phyloP scores from a whole-genome alignment of 2,113 vertebrate species.

The Malurus alboscapulatus region DNA sequence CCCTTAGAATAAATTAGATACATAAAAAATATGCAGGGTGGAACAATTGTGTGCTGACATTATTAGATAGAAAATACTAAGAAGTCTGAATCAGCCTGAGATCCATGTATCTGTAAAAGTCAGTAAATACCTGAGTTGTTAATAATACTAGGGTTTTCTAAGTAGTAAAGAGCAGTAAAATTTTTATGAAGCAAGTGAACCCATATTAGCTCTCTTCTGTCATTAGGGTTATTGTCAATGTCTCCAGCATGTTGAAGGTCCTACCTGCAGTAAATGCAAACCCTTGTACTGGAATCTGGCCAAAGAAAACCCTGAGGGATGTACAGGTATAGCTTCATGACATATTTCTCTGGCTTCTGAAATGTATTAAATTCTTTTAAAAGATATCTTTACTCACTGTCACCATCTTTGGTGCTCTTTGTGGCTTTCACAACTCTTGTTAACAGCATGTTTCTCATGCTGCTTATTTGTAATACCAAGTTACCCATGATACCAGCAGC shows the following conservation, averaged over 20 bases:
- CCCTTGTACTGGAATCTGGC: conserved; percentile 89
- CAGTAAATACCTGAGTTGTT: background rate
- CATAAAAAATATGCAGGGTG: rapidly evolving
- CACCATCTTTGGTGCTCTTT: background rate
- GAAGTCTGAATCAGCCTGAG: background rate
- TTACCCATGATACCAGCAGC: background rate
- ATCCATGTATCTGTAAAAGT: background rate
- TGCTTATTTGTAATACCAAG: background rate
- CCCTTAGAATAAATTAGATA: background rate
- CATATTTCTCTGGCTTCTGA: background rate
- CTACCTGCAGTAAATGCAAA: conserved; percentile 85
- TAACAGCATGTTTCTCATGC: background rate
- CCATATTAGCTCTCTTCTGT: conserved; percentile 11
- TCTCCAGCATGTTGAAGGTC: conserved; percentile 78
- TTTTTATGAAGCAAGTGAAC: background rate
- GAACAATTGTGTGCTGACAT: background rate
- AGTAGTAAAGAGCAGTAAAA: background rate
- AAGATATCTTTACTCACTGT: background rate
- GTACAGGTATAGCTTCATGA: conserved; percentile 74
- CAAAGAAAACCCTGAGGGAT: conserved; percentile 79
- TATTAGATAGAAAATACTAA: background rate
- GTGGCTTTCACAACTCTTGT: background rate
- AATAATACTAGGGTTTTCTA: background rate
- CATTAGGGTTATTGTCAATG: conserved; percentile 84
- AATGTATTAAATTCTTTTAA: background rate